Conservation (phyloP, 2,888 invertebrate species). For the Acronicta alni region DNA sequence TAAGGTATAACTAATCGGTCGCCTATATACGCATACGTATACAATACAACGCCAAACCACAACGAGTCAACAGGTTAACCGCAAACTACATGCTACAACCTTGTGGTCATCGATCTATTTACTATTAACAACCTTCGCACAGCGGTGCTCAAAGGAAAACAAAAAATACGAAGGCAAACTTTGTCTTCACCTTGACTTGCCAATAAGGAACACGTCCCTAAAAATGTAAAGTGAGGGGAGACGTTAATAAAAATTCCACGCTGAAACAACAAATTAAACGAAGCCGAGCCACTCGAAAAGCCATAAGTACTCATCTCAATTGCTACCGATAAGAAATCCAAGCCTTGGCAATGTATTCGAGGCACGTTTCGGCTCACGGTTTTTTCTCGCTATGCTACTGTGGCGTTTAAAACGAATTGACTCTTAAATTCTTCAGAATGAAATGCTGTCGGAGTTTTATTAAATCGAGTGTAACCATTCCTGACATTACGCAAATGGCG, state of each 20-base stretch:
- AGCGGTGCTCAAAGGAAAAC: conserved; percentile 58
- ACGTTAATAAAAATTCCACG: conserved; percentile 88
- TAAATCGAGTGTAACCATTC: conserved; percentile 90
- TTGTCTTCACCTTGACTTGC: conserved; percentile 74
- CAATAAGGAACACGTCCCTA: conserved; percentile 76
- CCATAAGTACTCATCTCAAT: conserved; percentile 90
- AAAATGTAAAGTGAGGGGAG: conserved; percentile 86
- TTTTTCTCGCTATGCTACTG: conserved; percentile 86
- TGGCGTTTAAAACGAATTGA: conserved; percentile 88
- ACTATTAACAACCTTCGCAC: conserved; percentile 47
- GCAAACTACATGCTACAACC: conserved; percentile 46
- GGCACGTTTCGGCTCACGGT: conserved; percentile 88
- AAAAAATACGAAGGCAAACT: conserved; percentile 68
- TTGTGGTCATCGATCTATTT: conserved; percentile 57
- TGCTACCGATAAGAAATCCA: conserved; percentile 89
- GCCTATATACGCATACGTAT: conserved; percentile 18
- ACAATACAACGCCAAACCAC: conserved; percentile 30
- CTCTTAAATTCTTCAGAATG: conserved; percentile 89
- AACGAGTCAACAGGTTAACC: conserved; percentile 62
- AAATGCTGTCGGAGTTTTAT: conserved; percentile 89
- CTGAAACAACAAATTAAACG: conserved; percentile 90
- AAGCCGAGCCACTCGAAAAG: conserved; percentile 89
- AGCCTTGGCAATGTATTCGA: conserved; percentile 87
- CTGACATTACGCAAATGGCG: conserved; percentile 89
- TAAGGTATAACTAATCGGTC: conserved; percentile 54